phyloP scores from a whole-genome alignment of 1,140 invertebrate genomes.

The Drosophila bifasciata region DNA sequence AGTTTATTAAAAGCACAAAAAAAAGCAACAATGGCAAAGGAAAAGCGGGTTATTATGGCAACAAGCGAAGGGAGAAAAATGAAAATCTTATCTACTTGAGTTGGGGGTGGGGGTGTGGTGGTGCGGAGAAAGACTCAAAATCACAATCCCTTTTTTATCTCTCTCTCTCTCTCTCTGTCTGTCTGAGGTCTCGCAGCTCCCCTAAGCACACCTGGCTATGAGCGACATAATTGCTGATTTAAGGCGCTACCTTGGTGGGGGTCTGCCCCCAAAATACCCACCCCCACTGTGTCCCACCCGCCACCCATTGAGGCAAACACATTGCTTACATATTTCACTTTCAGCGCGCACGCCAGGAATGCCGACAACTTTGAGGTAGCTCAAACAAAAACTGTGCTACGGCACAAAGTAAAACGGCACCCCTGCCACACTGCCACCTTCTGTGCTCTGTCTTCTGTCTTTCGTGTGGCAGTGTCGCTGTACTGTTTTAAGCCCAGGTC shows the following conservation, averaged over 20 bases:
- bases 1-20: constrained; percentile 79
- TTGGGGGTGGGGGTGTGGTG: too few species aligned
- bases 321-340: constrained; percentile 62
- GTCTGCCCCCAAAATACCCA: too few species aligned
- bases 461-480: constrained; percentile 43
- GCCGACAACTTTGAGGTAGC: constrained; percentile 48
- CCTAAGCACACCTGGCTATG: constrained; percentile 18
- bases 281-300: neutral
- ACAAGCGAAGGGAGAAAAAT: constrained; percentile 22
- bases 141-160: constrained; percentile 58
- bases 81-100: constrained; percentile 52
- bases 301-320: constrained; percentile 41
- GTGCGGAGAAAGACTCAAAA: constrained; percentile 25
- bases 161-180: neutral
- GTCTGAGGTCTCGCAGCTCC: neutral
- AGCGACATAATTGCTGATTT: constrained; percentile 67
- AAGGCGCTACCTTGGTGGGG: constrained; percentile 19
- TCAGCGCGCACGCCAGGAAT: constrained; percentile 49
- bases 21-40: constrained; percentile 38
- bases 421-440: constrained; percentile 2
- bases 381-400: constrained; percentile 32
- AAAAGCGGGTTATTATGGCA: constrained; percentile 63
- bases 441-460: constrained; percentile 28
- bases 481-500: constrained; percentile 29
- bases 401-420: constrained; percentile 15